Evolutionary conservation across 2,797 vertebrate genomes (phyloP).

Genomic region (Prunella strophiata): DNA sequence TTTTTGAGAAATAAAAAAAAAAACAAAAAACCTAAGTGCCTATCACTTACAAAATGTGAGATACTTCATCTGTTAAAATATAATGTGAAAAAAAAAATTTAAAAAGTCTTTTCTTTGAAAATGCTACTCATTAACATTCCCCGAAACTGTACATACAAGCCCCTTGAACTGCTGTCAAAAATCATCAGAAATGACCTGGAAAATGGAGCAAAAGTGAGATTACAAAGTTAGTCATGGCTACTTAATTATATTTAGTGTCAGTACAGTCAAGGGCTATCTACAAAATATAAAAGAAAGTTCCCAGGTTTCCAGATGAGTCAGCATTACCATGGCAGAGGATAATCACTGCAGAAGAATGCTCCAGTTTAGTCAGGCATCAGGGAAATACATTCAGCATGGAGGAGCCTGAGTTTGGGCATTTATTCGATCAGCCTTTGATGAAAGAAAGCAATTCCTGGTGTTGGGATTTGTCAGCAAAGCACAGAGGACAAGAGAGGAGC

Average conservation of each 20-base stretch:
- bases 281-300: background rate
- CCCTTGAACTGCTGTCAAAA: background rate
- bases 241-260: background rate
- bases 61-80: background rate
- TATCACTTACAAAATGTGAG: background rate
- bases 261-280: background rate
- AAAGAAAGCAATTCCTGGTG: background rate
- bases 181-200: background rate
- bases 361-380: background rate
- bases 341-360: background rate
- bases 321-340: background rate
- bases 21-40: background rate
- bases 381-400: background rate
- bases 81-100: background rate
- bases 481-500: background rate
- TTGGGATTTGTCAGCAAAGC: background rate
- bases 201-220: background rate
- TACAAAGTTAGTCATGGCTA: background rate
- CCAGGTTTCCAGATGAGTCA: background rate
- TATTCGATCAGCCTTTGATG: background rate
- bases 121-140: background rate
- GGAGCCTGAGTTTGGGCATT: background rate
- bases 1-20: background rate
- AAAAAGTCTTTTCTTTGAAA: background rate
- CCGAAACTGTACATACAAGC: background rate